A percentile compares a stretch with the other conserved stretches of the same genome.
These are phyloP conservation scores for Aricia agestis DNA, from an alignment of 1,140 invertebrate genomes.

Conservation along the genomic window DNA sequence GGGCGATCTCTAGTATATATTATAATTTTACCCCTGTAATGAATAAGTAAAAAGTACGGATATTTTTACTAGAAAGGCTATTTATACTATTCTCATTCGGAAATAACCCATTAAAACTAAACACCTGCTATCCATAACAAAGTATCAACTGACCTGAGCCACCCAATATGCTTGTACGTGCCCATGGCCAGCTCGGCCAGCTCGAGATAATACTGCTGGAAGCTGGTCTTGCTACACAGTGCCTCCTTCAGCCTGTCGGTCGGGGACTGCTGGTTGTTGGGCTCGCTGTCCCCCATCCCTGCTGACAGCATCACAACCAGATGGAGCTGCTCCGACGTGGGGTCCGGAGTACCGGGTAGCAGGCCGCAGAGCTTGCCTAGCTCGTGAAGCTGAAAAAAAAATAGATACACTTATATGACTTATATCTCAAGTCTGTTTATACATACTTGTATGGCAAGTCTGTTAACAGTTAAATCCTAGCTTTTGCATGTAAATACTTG, in stretches of 20 bases:
- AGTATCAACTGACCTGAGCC: conserved; percentile 65
- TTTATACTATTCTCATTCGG: no score
- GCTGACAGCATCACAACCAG: conserved; percentile 92
- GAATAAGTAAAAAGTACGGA: no score
- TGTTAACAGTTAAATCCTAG: no score
- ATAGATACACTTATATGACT: not conserved
- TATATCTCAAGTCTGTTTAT: no score
- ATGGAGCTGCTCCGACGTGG: conserved; percentile 91
- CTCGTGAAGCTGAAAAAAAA: conserved; percentile 81
- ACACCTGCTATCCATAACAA: no score
- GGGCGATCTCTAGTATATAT: no score
- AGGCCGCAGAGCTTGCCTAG: conserved; percentile 93
- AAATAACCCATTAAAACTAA: no score
- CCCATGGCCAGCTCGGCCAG: conserved; percentile 96
- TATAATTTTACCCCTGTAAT: no score
- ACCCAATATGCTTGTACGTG: conserved; percentile 96
- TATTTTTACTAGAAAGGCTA: no score
- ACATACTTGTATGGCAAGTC: no score
- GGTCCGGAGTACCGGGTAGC: conserved; percentile 87
- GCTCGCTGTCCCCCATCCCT: conserved; percentile 87
- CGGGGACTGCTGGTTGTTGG: conserved; percentile 78
- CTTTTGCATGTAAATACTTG: no score
- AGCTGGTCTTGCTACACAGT: conserved; percentile 91
- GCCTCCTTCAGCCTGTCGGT: conserved; percentile 93
- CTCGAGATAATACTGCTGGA: conserved; percentile 94